Conservation (phyloP, 2,113 vertebrate genomes). For the Oplegnathus fasciatus region DNA sequence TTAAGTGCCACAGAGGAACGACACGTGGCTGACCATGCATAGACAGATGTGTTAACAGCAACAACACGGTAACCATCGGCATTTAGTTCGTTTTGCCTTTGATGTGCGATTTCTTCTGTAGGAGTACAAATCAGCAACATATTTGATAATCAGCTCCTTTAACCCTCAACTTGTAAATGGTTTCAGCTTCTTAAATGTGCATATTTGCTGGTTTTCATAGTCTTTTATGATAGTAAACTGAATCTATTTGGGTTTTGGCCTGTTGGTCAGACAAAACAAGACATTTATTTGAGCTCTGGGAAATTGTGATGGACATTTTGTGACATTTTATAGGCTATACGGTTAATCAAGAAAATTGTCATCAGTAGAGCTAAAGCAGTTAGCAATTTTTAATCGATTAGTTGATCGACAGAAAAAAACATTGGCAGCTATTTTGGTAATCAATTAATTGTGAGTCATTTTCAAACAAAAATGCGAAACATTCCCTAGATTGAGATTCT, state of each 20-base stretch:
- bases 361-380: background rate
- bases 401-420: background rate
- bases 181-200: background rate
- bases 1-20: slow-evolving; percentile 46
- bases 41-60: background rate
- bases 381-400: too few species aligned
- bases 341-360: background rate
- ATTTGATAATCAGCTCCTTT: background rate
- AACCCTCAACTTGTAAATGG: background rate
- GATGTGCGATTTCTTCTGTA: background rate
- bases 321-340: background rate
- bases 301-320: background rate
- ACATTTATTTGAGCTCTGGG: background rate
- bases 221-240: too few species aligned
- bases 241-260: background rate
- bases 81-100: background rate
- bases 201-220: background rate
- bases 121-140: background rate
- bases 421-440: too few species aligned
- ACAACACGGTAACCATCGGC: background rate
- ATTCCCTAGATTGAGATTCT: background rate
- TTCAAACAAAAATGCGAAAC: background rate
- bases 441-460: background rate
- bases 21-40: background rate
- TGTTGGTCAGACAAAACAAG: background rate